Evolutionary conservation across 2,888 invertebrate species (phyloP), one percentile per base, ranked within the genome.

Genomic region (Gortyna flavago): DNA sequence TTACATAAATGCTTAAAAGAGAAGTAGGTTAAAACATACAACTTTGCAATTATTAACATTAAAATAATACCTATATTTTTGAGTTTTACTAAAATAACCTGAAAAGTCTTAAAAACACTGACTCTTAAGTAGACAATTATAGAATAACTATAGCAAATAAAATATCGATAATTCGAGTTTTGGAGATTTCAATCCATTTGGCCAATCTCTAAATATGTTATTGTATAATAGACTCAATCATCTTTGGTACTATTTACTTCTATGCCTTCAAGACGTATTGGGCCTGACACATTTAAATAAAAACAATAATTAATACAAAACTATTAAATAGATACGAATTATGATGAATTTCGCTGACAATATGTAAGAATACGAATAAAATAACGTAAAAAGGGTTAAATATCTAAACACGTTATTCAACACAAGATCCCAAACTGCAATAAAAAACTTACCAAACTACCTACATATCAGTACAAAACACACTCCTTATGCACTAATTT

Each of bases 171-270:
- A 64, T 62, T 82, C 57, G 6, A 70, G 70, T 78, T 48, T 67
- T 32, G 16, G 44, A 65, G 57, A 65, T 79, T 79, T 68, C 13
- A 68, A 77, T 73, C 13, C 25, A 68, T 73, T 68, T 68, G 35
- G 61, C n/a, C 16, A 38, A 70, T 35, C 11, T 29, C 9, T 67
- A 57, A 68, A 65, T 32, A 79, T 54, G 16, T 35, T 70, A 80
- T n/a, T 59, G 21, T 68, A 62, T 75, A 81, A 66, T 78, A 84
- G 70, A 87, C 80, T 86, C 77, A 69, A 38, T 79, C 75, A 82
- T 87, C 87, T 87, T 87, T 87, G 87, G 87, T 88, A 84, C 76
- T 79, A 76, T 72, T 87, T 69, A 75, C 51, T 74, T 72, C 65
- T 32, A 79, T 72, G 70, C 75, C 80, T 87, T 85, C 54, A 69